phyloP scores from a whole-genome alignment of 1,140 invertebrate species.

The Lepidurus apus region DNA sequence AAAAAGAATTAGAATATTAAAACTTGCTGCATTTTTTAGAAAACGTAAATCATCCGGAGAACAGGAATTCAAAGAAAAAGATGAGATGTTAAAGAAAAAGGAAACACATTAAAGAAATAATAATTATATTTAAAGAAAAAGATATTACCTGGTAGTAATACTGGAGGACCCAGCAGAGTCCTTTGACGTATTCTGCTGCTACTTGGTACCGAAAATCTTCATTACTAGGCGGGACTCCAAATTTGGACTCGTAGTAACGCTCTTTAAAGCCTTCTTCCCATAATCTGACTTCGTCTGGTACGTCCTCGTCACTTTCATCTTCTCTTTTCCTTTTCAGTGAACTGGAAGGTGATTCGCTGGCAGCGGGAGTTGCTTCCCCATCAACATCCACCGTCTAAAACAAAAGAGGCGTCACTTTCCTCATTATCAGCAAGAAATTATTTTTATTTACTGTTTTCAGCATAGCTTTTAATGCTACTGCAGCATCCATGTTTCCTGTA shows the following conservation, averaged over 20 bases:
- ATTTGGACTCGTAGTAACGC: slow-evolving; percentile 95
- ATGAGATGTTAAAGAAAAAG: not conserved
- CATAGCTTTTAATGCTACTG: slow-evolving; percentile 41
- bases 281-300: slow-evolving; percentile 86
- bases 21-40: not conserved
- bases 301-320: slow-evolving; percentile 60
- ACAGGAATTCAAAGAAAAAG: not conserved
- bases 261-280: slow-evolving; percentile 99
- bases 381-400: not conserved
- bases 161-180: slow-evolving; percentile 94
- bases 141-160: slow-evolving; percentile 86
- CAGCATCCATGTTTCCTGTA: slow-evolving; percentile 41
- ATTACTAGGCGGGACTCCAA: slow-evolving; percentile 76
- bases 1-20: not conserved
- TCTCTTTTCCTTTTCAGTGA: slow-evolving; percentile 48
- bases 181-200: slow-evolving; percentile 87
- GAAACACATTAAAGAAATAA: not conserved
- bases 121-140: slow-evolving; percentile 25
- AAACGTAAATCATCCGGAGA: not conserved
- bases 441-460: slow-evolving; percentile 31
- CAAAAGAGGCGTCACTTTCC: not conserved
- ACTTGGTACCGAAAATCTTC: slow-evolving; percentile 83
- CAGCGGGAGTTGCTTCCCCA: not conserved
- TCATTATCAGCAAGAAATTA: no score
- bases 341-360: slow-evolving; percentile 16